A percentile compares a stretch with the other conserved stretches of the same genome.
phyloP scores from a whole-genome alignment of 2,113 vertebrate species.

The Pandion haliaetus region DNA sequence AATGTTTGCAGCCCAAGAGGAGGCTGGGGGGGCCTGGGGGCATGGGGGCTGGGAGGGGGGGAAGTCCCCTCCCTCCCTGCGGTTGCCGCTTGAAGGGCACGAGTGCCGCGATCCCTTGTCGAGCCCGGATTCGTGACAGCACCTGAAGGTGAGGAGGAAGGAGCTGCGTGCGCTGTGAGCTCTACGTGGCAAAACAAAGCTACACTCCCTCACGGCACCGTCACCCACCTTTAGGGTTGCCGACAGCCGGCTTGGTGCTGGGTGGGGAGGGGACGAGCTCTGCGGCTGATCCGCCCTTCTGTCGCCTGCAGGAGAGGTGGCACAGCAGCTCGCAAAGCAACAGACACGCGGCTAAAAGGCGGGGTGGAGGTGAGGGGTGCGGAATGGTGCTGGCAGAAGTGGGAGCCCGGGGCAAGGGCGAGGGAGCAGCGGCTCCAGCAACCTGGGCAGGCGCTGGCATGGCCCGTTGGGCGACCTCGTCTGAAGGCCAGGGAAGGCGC shows the following conservation, averaged over 20 bases:
- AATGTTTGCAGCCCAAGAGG: not conserved
- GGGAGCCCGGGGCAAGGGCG: not conserved
- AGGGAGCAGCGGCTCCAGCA: not conserved
- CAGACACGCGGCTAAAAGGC: no score
- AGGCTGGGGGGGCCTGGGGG: no score
- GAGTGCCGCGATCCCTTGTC: not conserved
- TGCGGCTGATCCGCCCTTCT: not conserved
- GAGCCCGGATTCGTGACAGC: not conserved
- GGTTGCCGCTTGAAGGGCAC: not conserved
- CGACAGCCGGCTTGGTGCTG: not conserved
- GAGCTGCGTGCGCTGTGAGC: not conserved
- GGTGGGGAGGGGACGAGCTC: not conserved
- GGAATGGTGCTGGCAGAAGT: not conserved
- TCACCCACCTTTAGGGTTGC: not conserved
- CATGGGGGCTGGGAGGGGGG: no score
- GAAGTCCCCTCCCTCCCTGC: not conserved
- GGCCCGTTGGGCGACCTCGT: not conserved
- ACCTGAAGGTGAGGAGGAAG: not conserved
- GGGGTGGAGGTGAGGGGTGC: no score
- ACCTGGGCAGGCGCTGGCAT: not conserved
- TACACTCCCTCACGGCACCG: not conserved
- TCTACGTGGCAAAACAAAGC: not conserved
- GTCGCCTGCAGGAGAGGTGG: not conserved
- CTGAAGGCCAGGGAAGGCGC: not conserved
- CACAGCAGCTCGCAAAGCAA: not conserved